phyloP scores from a whole-genome alignment of 2,888 invertebrate species.

The Cataglyphis albicans region DNA sequence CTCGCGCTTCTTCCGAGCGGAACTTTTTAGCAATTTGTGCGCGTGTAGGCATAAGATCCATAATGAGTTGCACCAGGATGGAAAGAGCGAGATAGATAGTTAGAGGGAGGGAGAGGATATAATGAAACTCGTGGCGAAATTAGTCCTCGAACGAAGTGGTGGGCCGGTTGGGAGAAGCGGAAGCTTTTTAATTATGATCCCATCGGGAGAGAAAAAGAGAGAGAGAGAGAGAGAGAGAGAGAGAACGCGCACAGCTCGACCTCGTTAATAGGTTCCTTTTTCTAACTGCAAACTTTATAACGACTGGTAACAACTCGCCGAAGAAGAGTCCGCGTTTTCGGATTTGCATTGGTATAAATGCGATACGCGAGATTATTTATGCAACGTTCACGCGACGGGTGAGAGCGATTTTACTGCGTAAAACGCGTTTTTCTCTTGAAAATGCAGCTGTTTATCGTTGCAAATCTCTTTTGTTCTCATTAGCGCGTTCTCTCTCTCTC shows the following conservation, averaged over 20 bases:
- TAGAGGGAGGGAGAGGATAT: conserved; percentile 55
- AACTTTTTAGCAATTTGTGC: conserved; percentile 66
- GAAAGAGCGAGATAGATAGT: not conserved
- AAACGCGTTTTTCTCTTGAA: conserved; percentile 4
- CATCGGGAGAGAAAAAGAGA: conserved; percentile 54
- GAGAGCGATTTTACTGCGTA: conserved; percentile 5
- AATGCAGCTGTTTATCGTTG: conserved; percentile 4
- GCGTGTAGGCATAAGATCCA: conserved; percentile 61
- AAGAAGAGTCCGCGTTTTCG: conserved; percentile 53
- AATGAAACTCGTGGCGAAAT: conserved; percentile 72
- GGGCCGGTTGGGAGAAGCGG: conserved; percentile 50
- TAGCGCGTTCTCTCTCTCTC: not conserved
- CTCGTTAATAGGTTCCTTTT: conserved; percentile 72
- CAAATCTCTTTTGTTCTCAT: not conserved
- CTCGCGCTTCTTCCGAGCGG: conserved; percentile 27
- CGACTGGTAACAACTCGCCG: conserved; percentile 57
- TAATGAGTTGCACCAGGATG: conserved; percentile 64
- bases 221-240: conserved; percentile 10
- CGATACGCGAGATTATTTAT: conserved; percentile 27
- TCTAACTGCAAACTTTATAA: conserved; percentile 59
- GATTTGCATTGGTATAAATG: conserved; percentile 56
- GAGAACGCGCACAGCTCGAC: conserved; percentile 61
- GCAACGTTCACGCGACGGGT: not conserved
- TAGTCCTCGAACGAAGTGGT: conserved; percentile 63
- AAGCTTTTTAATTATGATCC: conserved; percentile 74